Conservation (phyloP, 2,113 vertebrate genomes). For the Sebastes schlegelii region DNA sequence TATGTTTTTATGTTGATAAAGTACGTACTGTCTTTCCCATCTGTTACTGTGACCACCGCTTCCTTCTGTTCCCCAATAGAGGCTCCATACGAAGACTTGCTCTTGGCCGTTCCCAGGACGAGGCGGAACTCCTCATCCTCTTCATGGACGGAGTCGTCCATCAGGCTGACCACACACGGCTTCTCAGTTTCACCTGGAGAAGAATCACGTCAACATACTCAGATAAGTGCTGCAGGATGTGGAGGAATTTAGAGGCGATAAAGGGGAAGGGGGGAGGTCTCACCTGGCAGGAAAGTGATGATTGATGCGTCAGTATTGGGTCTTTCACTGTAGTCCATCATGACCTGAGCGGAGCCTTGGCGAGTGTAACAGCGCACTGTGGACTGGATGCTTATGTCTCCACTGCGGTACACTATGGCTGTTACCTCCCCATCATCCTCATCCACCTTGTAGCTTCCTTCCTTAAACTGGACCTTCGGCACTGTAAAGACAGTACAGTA, state of each 20-base stretch:
- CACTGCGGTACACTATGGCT: slow-evolving; percentile 82
- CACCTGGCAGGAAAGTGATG: slow-evolving; percentile 86
- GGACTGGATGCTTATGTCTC: slow-evolving; percentile 82
- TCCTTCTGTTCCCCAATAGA: slow-evolving; percentile 87
- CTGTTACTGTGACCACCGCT: slow-evolving; percentile 84
- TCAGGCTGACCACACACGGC: slow-evolving; percentile 83
- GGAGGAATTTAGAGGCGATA: not conserved
- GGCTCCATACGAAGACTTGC: slow-evolving; percentile 85
- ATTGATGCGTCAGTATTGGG: slow-evolving; percentile 86
- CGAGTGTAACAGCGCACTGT: slow-evolving; percentile 85
- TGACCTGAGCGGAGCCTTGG: slow-evolving; percentile 88
- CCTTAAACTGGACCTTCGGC: slow-evolving; percentile 87
- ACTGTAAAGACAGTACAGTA: slow-evolving; percentile 67
- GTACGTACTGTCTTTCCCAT: slow-evolving; percentile 88
- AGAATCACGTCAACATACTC: not conserved
- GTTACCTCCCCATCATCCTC: slow-evolving; percentile 83
- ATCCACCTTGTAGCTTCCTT: slow-evolving; percentile 81
- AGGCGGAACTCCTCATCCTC: slow-evolving; percentile 88
- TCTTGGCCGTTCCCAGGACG: slow-evolving; percentile 85
- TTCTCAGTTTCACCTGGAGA: slow-evolving; percentile 88
- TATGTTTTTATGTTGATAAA: not conserved
- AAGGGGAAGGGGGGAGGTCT: slow-evolving; percentile 1
- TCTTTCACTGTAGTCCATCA: slow-evolving; percentile 86
- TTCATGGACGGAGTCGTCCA: slow-evolving; percentile 86
- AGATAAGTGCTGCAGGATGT: not conserved